These are phyloP conservation scores for Passer domesticus DNA, from an alignment of 2,113 vertebrate species.

Conservation along the genomic window DNA sequence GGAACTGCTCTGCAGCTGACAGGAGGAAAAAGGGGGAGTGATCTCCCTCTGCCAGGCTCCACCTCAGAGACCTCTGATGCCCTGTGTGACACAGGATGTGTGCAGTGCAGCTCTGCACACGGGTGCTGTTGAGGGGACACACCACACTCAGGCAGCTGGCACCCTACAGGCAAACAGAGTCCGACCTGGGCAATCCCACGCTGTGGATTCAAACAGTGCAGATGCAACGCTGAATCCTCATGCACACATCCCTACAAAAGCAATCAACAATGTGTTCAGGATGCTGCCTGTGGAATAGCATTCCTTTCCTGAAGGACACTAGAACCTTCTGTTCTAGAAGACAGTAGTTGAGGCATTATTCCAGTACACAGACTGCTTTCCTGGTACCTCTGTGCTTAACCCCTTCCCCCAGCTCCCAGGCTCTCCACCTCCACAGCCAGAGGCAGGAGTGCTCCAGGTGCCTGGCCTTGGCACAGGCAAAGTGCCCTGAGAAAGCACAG, in stretches of 20 bases:
- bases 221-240: neutral
- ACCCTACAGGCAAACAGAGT: neutral
- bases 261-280: neutral
- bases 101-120: neutral
- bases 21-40: neutral
- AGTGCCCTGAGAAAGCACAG: neutral
- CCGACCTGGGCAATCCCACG: rapidly evolving
- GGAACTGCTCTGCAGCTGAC: neutral
- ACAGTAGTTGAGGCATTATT: neutral
- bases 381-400: neutral
- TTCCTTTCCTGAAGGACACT: neutral
- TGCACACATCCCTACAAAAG: neutral
- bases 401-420: neutral
- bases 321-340: too few species aligned
- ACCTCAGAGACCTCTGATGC: neutral
- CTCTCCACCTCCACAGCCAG: neutral
- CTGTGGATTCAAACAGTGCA: rapidly evolving
- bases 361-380: neutral
- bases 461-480: rapidly evolving
- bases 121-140: neutral
- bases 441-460: rapidly evolving
- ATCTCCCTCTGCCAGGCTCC: neutral
- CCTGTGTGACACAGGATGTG: neutral
- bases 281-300: neutral
- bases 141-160: neutral